These are phyloP conservation scores for Poecilia velifera DNA, from an alignment of 2,797 vertebrate genomes.

Conservation along the genomic window DNA sequence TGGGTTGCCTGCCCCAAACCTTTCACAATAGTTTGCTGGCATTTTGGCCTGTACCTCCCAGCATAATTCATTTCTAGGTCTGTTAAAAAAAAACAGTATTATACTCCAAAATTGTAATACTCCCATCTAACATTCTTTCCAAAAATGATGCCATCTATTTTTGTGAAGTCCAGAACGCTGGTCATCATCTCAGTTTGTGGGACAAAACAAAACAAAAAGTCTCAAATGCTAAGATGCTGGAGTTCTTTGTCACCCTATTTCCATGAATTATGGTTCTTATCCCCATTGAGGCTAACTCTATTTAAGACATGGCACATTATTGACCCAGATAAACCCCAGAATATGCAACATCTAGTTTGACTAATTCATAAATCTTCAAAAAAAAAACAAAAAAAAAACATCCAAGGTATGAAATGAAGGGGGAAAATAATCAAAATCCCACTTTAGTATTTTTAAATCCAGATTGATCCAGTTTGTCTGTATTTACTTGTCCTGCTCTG, in stretches of 20 bases:
- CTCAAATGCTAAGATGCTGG: not conserved
- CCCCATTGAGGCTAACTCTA: not conserved
- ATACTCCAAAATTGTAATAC: not conserved
- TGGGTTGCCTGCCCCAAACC: not conserved
- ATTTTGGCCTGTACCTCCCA: not conserved
- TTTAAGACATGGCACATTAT: not conserved
- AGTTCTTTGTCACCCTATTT: not conserved
- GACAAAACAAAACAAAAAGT: not conserved
- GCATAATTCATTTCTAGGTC: not conserved
- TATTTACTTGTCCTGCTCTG: constrained; percentile 10
- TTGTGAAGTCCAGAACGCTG: not conserved
- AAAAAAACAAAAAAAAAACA: not conserved
- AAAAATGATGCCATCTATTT: not conserved
- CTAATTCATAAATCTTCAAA: not conserved
- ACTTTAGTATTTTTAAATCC: not conserved
- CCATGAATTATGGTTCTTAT: not conserved
- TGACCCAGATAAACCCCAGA: not conserved
- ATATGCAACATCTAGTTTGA: not conserved
- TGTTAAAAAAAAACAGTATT: not conserved
- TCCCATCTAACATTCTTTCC: not conserved
- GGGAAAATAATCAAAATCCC: not conserved
- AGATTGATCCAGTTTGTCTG: constrained; percentile 21
- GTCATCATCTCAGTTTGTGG: not conserved
- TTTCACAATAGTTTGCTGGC: not conserved
- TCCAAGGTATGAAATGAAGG: not conserved